Percentiles rank a stretch among this genome's conserved stretches.
Conservation (phyloP, 2,888 invertebrate genomes). For the Apodemia hepburni region DNA sequence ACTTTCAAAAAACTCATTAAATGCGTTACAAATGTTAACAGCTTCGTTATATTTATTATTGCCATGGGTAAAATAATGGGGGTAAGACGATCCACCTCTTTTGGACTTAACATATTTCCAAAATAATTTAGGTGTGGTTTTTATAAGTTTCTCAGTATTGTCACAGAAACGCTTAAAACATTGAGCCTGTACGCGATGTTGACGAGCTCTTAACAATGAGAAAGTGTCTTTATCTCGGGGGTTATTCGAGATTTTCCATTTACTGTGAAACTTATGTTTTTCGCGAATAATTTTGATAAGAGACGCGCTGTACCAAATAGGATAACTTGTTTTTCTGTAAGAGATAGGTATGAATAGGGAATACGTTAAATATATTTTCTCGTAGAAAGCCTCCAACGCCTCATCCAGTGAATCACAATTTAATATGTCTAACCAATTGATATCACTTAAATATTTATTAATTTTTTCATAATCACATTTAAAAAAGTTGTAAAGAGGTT, state of each 20-base stretch:
- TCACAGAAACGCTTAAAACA: background rate
- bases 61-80: background rate
- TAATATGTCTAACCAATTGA: background rate
- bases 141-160: background rate
- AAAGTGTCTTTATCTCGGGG: too few species aligned
- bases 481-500: background rate
- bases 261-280: background rate
- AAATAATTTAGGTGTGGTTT: slow-evolving; percentile 14
- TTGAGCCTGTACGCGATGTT: too few species aligned
- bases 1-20: slow-evolving; percentile 10
- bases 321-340: background rate
- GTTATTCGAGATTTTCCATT: background rate
- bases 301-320: background rate
- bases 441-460: background rate
- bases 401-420: too few species aligned
- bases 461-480: background rate
- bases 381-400: too few species aligned
- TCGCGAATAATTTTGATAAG: background rate
- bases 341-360: background rate
- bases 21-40: background rate
- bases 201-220: too few species aligned
- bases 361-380: too few species aligned
- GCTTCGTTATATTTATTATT: background rate
- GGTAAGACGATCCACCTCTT: slow-evolving; percentile 7
- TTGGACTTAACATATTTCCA: slow-evolving; percentile 20